Base-by-base conservation (phyloP, 1,140 invertebrate genomes). In the Drosophila trapezifrons region DNA sequence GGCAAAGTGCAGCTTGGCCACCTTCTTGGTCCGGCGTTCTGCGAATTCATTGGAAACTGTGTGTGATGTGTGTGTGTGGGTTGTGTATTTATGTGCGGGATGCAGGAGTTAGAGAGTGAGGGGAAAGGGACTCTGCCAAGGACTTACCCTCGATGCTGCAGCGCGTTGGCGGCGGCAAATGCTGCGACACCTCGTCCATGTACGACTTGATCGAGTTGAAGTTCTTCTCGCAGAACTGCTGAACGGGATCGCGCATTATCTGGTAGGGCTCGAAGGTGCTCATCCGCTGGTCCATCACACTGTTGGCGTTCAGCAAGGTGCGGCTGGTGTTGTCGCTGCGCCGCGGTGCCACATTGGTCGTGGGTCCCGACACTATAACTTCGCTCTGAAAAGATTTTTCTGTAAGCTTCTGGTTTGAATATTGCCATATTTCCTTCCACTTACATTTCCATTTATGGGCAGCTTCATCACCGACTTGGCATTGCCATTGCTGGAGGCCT, bases 141-240 rank as follows among this genome's bases (percentile, higher is more conserved):
- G 9, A 70, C 70, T 93, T 86, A 97, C 97, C 96, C 94, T 98
- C 97, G 79, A 98, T 97, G 47, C 96, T 97, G 92, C 97, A 98
- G 90, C 97, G 97, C 4, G 96, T 96, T 8, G 97, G 97, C 29
- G 97, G 95, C n/a, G 97, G 97, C 79, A 98, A 94, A 79, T 95
- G 94, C 25, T 96, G 93, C 38, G 95, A 96, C 2, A 98, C 94
- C 90, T 97, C 97, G 66, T 96, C 95, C 96, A 98, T 98, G 85
- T 97, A 98, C 8, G 94, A 93, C 91, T 97, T 97, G 46, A 98
- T 98, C 92, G 97, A 98, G 79, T 97, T 95, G 64, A 98, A 93
- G 92, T 98, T 97, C 92, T 98, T 98, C 91, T 98, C 97, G 93
- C 97, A 98, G 92, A 98, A 98, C 92, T 98, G 96, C 90, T 98